phyloP scores from a whole-genome alignment of 1,140 invertebrate species.

The Drosophila repleta region DNA sequence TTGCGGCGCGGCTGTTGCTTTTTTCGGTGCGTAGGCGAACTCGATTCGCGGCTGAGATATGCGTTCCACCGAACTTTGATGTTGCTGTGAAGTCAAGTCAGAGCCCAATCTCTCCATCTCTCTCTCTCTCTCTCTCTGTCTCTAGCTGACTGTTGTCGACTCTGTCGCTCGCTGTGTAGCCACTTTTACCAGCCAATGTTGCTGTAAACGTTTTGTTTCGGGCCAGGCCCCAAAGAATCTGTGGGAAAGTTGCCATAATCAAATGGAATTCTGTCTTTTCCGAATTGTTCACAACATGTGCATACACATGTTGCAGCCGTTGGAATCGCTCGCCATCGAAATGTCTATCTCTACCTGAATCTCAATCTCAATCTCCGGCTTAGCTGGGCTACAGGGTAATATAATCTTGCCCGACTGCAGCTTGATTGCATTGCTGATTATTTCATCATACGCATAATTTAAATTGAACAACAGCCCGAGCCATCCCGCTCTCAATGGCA shows the following conservation, averaged over 20 bases:
- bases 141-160: conserved; percentile 2
- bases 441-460: conserved; percentile 80
- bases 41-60: conserved; percentile 78
- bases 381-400: conserved; percentile 57
- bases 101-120: neutral
- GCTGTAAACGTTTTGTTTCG: conserved; percentile 72
- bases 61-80: conserved; percentile 82
- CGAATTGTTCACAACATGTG: conserved; percentile 68
- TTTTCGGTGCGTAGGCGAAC: conserved; percentile 78
- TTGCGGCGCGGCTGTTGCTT: conserved; percentile 59
- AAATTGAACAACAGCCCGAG: conserved; percentile 63
- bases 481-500: conserved; percentile 50
- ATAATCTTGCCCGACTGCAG: conserved; percentile 56
- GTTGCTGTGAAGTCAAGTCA: conserved; percentile 61
- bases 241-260: conserved; percentile 78
- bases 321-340: conserved; percentile 41
- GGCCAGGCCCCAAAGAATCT: conserved; percentile 57
- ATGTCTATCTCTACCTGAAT: conserved; percentile 31
- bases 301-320: conserved; percentile 70
- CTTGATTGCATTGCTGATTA: conserved; percentile 79
- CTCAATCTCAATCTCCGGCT: conserved; percentile 44
- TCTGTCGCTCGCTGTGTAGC: conserved; percentile 26
- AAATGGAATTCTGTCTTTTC: conserved; percentile 72
- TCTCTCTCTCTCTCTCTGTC: conserved; percentile 28
- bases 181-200: conserved; percentile 56